Percentiles rank a stretch among this genome's conserved stretches.
Evolutionary conservation across 1,140 invertebrate genomes (phyloP).

Genomic region (Coenobita brevimanus): DNA sequence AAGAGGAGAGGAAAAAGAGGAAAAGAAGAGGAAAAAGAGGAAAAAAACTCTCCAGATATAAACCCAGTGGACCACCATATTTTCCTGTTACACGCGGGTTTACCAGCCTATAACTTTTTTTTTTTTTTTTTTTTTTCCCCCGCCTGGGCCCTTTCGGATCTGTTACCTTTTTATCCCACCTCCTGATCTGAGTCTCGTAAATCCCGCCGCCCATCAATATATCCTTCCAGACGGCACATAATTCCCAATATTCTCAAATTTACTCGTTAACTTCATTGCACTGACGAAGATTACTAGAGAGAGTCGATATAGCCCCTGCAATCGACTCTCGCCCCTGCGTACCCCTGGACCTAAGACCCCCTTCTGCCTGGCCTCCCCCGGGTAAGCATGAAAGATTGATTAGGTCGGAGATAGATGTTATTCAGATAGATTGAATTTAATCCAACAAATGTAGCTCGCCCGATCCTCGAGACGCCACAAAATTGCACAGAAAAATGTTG

Average conservation of each 20-base stretch:
- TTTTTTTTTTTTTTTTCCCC: background rate
- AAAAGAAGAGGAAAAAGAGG: background rate
- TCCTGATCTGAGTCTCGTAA: conserved; percentile 67
- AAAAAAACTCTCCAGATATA: background rate
- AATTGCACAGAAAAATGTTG: conserved; percentile 66
- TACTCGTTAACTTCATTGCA: conserved; percentile 70
- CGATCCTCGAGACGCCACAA: conserved; percentile 54
- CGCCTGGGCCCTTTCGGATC: conserved; percentile 14
- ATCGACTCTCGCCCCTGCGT: conserved; percentile 29
- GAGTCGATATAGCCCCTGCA: conserved; percentile 39
- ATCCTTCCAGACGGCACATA: conserved; percentile 64
- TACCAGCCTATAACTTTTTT: background rate
- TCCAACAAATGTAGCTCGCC: conserved; percentile 68
- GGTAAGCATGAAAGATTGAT: conserved; percentile 70
- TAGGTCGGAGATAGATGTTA: conserved; percentile 70
- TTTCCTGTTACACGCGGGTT: background rate
- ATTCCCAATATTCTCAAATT: conserved; percentile 70
- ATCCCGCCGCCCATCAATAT: conserved; percentile 69
- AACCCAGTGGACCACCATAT: background rate
- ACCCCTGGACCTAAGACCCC: background rate
- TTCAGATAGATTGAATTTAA: conserved; percentile 70
- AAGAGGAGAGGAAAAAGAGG: background rate
- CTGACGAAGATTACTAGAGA: conserved; percentile 69
- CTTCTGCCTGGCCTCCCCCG: background rate
- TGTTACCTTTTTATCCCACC: conserved; percentile 61